A percentile compares a stretch with the other conserved stretches of the same genome.
Evolutionary conservation across 2,797 vertebrate genomes (phyloP).

Genomic region (Chaenodraco wilsoni): DNA sequence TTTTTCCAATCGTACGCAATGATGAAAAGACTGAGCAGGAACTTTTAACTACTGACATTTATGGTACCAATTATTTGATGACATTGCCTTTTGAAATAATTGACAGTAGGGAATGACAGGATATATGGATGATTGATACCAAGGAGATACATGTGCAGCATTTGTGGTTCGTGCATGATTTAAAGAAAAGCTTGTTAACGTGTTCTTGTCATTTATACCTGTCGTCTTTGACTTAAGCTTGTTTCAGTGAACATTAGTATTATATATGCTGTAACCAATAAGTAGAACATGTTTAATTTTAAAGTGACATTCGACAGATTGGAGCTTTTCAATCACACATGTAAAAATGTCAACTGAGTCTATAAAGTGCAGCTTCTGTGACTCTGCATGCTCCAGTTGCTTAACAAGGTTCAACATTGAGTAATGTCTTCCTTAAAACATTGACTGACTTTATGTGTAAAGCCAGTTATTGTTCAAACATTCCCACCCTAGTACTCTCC

Average conservation of each 20-base stretch:
- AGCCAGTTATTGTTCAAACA: background rate
- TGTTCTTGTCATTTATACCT: too few relatives aligned
- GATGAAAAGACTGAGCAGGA: conserved; percentile 38
- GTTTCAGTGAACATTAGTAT: background rate
- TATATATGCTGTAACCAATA: background rate
- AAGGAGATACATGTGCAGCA: background rate
- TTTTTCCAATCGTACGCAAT: conserved; percentile 51
- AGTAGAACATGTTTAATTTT: conserved; percentile 3
- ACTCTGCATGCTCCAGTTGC: background rate
- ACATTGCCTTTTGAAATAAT: background rate
- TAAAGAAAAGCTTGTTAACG: background rate
- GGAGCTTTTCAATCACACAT: background rate
- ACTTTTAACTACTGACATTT: conserved; percentile 25
- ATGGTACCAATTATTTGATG: conserved; percentile 1
- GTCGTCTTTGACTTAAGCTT: too few relatives aligned
- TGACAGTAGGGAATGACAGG: background rate
- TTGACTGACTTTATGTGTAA: background rate
- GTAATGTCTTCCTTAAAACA: background rate
- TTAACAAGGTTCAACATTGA: background rate
- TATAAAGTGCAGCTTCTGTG: background rate
- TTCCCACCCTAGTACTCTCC: background rate
- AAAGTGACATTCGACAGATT: background rate
- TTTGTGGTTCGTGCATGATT: background rate
- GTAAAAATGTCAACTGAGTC: background rate
- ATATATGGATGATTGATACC: background rate